Percentiles rank a stretch among this genome's conserved stretches.
Evolutionary conservation across 2,888 invertebrate genomes (phyloP).

Genomic region (Rosalia funebris): DNA sequence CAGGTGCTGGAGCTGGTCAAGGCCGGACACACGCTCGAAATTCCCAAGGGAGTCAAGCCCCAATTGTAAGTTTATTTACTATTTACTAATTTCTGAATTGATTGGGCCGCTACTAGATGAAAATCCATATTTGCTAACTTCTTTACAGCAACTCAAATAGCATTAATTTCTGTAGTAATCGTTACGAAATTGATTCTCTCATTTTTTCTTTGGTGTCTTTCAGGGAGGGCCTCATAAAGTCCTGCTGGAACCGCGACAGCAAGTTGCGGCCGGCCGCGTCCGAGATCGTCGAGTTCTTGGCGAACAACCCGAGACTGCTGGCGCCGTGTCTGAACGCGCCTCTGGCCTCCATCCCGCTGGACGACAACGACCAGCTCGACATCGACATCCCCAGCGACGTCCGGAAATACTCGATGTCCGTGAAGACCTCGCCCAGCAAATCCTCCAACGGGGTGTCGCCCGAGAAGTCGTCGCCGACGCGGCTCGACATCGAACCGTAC

Average conservation of each 20-base stretch:
- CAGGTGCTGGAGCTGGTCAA: constrained; percentile 86
- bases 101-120: too few species aligned
- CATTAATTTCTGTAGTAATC: too few species aligned
- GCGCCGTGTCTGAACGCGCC: constrained; percentile 83
- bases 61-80: constrained; percentile 84
- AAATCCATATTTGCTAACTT: too few species aligned
- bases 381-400: constrained; percentile 63
- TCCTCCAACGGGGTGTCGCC: constrained; percentile 21
- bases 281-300: constrained; percentile 84
- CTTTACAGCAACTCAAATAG: too few species aligned
- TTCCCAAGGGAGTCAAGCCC: constrained; percentile 82
- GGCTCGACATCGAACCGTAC: background rate
- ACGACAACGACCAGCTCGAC: constrained; percentile 71
- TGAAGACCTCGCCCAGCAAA: constrained; percentile 53
- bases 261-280: constrained; percentile 79
- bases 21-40: constrained; percentile 75
- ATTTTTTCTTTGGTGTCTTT: constrained; percentile 29
- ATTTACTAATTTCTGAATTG: too few species aligned
- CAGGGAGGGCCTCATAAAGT: constrained; percentile 79
- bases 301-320: constrained; percentile 79
- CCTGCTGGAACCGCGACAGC: constrained; percentile 81
- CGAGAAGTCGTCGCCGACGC: background rate
- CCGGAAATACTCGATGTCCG: constrained; percentile 62
- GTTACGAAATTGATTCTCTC: background rate
- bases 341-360: constrained; percentile 75